phyloP scores from a whole-genome alignment of 2,888 invertebrate genomes.

The Polyommatus iphigenia region DNA sequence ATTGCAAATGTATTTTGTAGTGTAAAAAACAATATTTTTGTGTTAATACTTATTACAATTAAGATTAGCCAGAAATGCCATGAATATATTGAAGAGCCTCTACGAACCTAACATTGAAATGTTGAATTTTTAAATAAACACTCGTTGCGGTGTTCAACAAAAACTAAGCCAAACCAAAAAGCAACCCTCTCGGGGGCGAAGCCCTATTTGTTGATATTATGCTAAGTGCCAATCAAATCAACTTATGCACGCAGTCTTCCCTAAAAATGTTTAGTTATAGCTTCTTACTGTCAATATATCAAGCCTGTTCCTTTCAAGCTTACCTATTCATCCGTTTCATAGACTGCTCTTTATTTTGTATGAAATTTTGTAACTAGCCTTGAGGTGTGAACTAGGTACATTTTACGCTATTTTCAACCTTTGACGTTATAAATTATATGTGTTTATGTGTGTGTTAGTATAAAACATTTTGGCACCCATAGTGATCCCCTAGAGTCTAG shows the following conservation, averaged over 20 bases:
- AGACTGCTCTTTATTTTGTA: background rate
- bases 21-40: too few relatives aligned
- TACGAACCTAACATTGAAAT: background rate
- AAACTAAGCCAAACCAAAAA: slow-evolving; percentile 6
- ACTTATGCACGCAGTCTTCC: slow-evolving; percentile 20
- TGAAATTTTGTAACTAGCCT: too few relatives aligned
- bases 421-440: too few relatives aligned
- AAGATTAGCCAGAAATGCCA: background rate
- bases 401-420: too few relatives aligned
- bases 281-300: slow-evolving; percentile 13
- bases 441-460: too few relatives aligned
- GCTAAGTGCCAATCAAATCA: slow-evolving; percentile 56
- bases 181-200: slow-evolving; percentile 28
- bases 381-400: too few relatives aligned
- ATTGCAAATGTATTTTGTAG: too few relatives aligned
- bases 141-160: slow-evolving; percentile 23
- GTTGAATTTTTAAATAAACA: background rate
- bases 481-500: too few relatives aligned
- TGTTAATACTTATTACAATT: too few relatives aligned
- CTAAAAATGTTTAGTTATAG: slow-evolving; percentile 24
- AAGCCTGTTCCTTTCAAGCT: background rate
- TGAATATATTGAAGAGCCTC: background rate
- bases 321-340: background rate
- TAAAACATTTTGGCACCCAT: too few relatives aligned
- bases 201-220: slow-evolving; percentile 54